Evolutionary conservation across 2,888 invertebrate species (phyloP), one percentile per base, ranked within the genome.

Genomic region (Byasa hedistus): DNA sequence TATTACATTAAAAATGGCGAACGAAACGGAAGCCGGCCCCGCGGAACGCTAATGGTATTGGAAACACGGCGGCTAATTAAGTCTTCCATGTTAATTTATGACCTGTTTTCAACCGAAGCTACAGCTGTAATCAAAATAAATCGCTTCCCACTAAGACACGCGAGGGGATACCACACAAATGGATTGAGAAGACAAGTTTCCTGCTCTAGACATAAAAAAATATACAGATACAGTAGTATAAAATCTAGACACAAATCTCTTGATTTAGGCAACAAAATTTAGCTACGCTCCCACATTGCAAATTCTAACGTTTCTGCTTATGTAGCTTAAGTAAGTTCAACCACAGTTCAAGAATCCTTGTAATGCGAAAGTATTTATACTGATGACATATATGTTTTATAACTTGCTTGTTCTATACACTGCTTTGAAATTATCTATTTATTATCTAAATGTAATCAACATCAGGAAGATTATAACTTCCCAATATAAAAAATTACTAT

Each of bases 121-220:
- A 84, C 83, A 81, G 82, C 84, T 79, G 85, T 89, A 89, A 91
- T 90, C 89, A 87, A 89, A 89, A 91, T 84, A 88, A 90, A 91
- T 91, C 86, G 89, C 76, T 83, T 77, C 79, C 77, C 76, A 73
- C 77, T 76, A 81, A 82, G 84, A 84, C 90, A 90, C 90, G 90
- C 90, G 75, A 89, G 83, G 85, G 84, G 83, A 84, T 85, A 80
- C 79, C 73, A 79, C 19, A 44, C 44, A 86, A 88, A 87, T 87
- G 83, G 85, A 85, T 86, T 86, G 80, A 82, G 80, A 83, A 82
- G 80, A 77, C 77, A 78, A 19, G 57, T 57, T 68, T 58, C 57
- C 62, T 58, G 48, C 64, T 66, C 60, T 27, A 39, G 61, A 62
- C 55, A 55, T 59, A 54, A 64, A 59, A 17, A 44, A 36, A 61